Percentiles rank a stretch among this genome's conserved stretches.
These are phyloP conservation scores for Cryptocheilus praepositus DNA, from an alignment of 2,888 invertebrate species.

Conservation along the genomic window DNA sequence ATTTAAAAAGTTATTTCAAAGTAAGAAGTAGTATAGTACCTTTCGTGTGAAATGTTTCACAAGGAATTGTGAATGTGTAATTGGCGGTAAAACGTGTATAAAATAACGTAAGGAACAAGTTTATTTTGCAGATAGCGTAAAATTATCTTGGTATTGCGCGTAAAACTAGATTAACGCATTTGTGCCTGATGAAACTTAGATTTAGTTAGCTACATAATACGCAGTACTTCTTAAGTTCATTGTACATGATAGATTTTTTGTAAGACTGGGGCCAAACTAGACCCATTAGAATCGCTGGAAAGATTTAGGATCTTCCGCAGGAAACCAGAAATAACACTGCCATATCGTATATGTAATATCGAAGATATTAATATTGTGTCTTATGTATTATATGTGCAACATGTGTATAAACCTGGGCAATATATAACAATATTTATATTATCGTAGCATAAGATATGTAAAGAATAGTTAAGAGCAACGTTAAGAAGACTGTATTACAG, in stretches of 20 bases:
- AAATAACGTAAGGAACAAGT: constrained; percentile 6
- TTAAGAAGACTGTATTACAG: constrained; percentile 57
- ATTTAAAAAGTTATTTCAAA: constrained; percentile 14
- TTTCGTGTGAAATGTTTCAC: constrained; percentile 13
- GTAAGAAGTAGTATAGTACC: background rate
- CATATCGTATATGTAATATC: constrained; percentile 53
- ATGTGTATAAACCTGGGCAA: constrained; percentile 46
- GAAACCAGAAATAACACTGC: constrained; percentile 68
- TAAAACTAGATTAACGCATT: background rate
- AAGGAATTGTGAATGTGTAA: background rate
- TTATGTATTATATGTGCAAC: constrained; percentile 52
- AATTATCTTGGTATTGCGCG: too few relatives aligned
- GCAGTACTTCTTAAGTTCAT: constrained; percentile 14
- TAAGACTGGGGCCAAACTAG: constrained; percentile 63
- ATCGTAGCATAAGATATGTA: constrained; percentile 26
- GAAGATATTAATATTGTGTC: constrained; percentile 45
- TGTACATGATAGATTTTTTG: constrained; percentile 45
- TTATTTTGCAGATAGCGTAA: constrained; percentile 2
- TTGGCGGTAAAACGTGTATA: constrained; percentile 6
- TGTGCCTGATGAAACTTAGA: constrained; percentile 1
- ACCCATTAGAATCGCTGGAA: constrained; percentile 52
- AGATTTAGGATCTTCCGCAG: constrained; percentile 53
- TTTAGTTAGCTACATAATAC: background rate
- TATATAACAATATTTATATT: constrained; percentile 51
- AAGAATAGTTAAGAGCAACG: constrained; percentile 23